Evolutionary conservation across 2,113 vertebrate species (phyloP), one percentile per base, ranked within the genome.

Genomic region (Parus major): DNA sequence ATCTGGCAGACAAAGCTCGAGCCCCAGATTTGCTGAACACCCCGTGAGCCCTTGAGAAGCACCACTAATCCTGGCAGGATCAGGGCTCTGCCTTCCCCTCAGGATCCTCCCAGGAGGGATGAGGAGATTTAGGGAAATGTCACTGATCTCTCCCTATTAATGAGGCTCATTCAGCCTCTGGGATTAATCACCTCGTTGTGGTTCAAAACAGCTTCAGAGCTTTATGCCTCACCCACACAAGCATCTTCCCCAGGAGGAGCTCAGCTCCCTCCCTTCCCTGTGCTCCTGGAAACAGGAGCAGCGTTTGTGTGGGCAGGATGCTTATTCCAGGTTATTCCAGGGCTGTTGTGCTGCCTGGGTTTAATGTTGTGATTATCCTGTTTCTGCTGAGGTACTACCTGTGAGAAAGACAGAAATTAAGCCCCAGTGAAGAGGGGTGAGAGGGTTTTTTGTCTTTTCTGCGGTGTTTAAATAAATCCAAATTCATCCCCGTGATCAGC

Each of bases 271-370:
- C 65, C 80, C 53, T 47, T 25, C 73, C 82, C 70, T 3, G 24
- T 0, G 16, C 64, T 52, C 15, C 70, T 10, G 33, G 12, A 9
- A 19, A 1, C 36, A 41, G 56, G 4, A 50, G 2, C 29, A 7
- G 60, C 0, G 7, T 59, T 52, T 42, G 76, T 24, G 76, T 91
- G 90, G 90, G 92, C 57, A 56, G 93, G 50, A 10, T 21, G 46
- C 3, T 4, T 3, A 39, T 50, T 57, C 4, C 56, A 23, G 84
- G 22, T 71, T 39, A 39, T 39, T 39, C 52, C 5, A 24, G 0
- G 15, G 55, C 59, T 5, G 27, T 4, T 27, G 4, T 29, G 81
- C 2, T 78, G 84, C 70, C 84, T 42, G 52, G 13, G 68, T 23
- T 88, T 68, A 16, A 59, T 27, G 64, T 21, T 84, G 81, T 33